Evolutionary conservation across 2,797 vertebrate genomes (phyloP).

Genomic region (Anguilla anguilla): DNA sequence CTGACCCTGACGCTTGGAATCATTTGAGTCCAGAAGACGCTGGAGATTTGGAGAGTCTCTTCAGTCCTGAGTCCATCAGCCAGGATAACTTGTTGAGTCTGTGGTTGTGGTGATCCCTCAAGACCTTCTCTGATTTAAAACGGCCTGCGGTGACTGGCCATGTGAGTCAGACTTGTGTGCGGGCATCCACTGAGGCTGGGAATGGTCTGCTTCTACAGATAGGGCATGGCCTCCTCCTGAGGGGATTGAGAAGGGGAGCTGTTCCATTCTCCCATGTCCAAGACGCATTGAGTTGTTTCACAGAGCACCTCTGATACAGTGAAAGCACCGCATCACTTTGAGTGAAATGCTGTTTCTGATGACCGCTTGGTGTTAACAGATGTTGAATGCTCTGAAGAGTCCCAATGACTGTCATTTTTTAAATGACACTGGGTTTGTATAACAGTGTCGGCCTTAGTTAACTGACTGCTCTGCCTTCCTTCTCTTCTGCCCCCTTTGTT

Average conservation of each 20-base stretch:
- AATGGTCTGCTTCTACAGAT: background rate
- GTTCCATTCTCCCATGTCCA: background rate
- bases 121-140: background rate
- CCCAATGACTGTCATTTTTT: background rate
- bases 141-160: background rate
- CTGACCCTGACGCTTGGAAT: background rate
- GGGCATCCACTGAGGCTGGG: background rate
- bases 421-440: background rate
- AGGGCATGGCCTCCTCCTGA: background rate
- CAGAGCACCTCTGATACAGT: slow-evolving; percentile 13
- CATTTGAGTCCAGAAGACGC: background rate
- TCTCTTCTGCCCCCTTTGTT: background rate
- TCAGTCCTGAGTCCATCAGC: background rate
- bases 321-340: slow-evolving; percentile 9
- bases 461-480: background rate
- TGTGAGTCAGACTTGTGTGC: background rate
- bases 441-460: background rate
- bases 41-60: background rate
- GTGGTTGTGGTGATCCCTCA: background rate
- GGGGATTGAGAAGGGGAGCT: background rate
- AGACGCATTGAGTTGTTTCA: background rate
- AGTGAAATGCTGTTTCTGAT: background rate
- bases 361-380: background rate
- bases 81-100: background rate
- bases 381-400: background rate